These are phyloP conservation scores for Hoplodrina blanda DNA, from an alignment of 2,888 invertebrate species.

Conservation along the genomic window DNA sequence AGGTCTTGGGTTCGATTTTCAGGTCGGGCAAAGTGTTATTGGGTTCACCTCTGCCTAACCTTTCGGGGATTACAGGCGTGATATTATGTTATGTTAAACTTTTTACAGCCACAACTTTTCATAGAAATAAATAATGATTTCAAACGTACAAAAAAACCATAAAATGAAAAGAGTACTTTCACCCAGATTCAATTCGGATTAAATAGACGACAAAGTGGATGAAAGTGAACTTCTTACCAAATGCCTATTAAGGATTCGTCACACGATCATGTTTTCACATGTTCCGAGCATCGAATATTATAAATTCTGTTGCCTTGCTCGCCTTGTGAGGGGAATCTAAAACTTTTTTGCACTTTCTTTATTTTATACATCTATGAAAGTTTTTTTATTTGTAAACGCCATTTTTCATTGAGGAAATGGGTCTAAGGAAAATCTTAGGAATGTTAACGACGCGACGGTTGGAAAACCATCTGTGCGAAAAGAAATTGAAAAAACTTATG, in stretches of 20 bases:
- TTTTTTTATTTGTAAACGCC: constrained; percentile 40
- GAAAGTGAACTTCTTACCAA: constrained; percentile 65
- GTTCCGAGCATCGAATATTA: constrained; percentile 76
- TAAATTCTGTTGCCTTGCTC: constrained; percentile 78
- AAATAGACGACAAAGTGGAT: constrained; percentile 57
- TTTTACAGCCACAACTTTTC: not conserved
- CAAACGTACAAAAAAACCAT: not conserved
- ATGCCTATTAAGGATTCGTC: constrained; percentile 75
- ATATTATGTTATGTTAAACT: not conserved
- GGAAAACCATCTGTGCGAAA: too few species aligned
- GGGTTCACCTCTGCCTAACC: too few species aligned
- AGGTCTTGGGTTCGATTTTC: too few species aligned
- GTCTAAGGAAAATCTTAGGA: not conserved
- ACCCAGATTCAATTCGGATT: constrained; percentile 42
- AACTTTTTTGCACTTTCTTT: constrained; percentile 73
- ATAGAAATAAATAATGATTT: not conserved
- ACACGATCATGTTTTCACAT: constrained; percentile 82
- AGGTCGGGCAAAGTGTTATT: too few species aligned
- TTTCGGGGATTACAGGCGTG: too few species aligned
- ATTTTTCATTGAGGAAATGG: constrained; percentile 1
- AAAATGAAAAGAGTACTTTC: constrained; percentile 49
- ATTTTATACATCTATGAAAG: constrained; percentile 66
- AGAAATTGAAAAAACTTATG: not conserved
- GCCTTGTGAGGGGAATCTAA: constrained; percentile 75
- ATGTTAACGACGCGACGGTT: not conserved